Evolutionary conservation across 2,888 invertebrate species (phyloP), one percentile per base, ranked within the genome.

Genomic region (Tenthredo mesomela): DNA sequence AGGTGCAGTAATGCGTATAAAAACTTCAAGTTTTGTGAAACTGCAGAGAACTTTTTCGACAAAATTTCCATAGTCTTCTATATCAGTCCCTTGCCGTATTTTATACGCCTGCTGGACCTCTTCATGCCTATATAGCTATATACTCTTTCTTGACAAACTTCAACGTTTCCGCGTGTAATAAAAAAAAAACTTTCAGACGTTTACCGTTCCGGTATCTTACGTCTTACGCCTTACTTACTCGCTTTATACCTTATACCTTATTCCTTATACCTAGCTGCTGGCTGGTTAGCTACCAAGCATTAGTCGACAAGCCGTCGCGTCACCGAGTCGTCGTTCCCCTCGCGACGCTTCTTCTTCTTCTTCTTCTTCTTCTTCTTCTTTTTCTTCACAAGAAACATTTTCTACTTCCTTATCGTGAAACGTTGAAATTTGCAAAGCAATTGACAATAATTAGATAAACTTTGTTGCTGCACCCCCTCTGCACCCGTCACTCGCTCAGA

Each of bases 61-160:
- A 70, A 70, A 70, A 61, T 70, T 70, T 70, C 70, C 70, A 70
- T 70, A 70, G 61, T 61, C 61, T 61, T 25, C 18, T 18, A n/a
- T n/a, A n/a, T 1, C 50, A n/a, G 2, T 9, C 25, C 61, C 10
- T 25, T 6, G n/a, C 1, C 25, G 21, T 29, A 29, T 1, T 1
- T 29, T 25, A 70, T 9, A 70, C 54, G n/a, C 6, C 6, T n/a
- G 7, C 70, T 70, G 70, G 37, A 70, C n/a, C 37, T 70, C 37
- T 12, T 9, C 47, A 40, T 43, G 43, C 15, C 43, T 47, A n/a
- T n/a, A n/a, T n/a, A n/a, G n/a, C 25, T 5, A 2, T 43, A 25
- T 50, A 25, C 47, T 25, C 47, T 25, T 75, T 25, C 75, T 43
- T 47, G 75, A 75, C 43, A 75, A 75, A 75, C 75, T 75, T 75